Evolutionary conservation across 37 sponge, comb jelly and placozoan genomes (phyloP), one percentile per base, ranked within the genome.

Genomic region (Geodia barretti): DNA sequence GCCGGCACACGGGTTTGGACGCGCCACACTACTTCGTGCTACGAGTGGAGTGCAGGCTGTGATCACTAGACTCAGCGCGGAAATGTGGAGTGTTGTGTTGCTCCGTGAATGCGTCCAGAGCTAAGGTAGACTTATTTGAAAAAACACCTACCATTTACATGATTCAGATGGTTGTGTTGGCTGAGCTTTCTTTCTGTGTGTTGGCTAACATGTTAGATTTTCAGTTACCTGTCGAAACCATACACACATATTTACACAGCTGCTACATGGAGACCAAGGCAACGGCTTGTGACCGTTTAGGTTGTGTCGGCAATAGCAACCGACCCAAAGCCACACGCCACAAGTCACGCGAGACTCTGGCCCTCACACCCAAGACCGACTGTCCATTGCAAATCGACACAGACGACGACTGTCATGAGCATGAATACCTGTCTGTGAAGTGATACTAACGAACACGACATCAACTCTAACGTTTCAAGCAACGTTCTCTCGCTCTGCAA

Each of bases 61-160:
- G 11, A 24, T 89, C 32, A 43, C 29, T 26, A 74, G 80, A 36
- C 84, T 87, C 0, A 67, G 67, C 8, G 75, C 68, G 41, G 74
- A 71, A 38, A n/a, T 73, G 47, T 79, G 63, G 63, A 72, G 35
- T 30, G n/a, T 89, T 20, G 24, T 75, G 20, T 28, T 89, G 1
- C 86, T 2, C 90, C 36, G 41, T 67, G 0, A 60, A 74, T 58
- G 87, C 39, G 90, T 4, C 75, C 86, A 28, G 73, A 84, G n/a
- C 69, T 89, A 35, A 84, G 90, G 90, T 89, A 41, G 21, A 65
- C n/a, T n/a, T n/a, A n/a, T n/a, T n/a, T n/a, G n/a, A n/a, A n/a
- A n/a, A n/a, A n/a, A n/a, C n/a, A n/a, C n/a, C 5, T n/a, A n/a
- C n/a, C n/a, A n/a, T n/a, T n/a, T n/a, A n/a, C n/a, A n/a, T n/a